Conservation (phyloP, 2,888 invertebrate genomes). For the Erebia aethiops region DNA sequence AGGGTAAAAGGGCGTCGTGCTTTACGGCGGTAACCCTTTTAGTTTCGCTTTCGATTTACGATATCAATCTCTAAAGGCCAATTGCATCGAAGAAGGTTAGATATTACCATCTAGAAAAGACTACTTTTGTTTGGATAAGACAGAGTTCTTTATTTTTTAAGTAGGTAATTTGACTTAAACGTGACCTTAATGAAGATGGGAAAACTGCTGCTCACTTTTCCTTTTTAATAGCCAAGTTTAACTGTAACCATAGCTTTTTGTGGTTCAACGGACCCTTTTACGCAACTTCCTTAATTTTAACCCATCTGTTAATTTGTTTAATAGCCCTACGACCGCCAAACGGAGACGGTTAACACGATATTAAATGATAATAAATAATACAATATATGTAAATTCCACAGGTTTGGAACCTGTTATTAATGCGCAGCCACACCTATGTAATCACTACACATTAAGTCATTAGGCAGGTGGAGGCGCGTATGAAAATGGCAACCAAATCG, state of each 20-base stretch:
- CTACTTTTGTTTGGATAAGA: no score
- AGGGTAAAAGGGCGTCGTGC: constrained; percentile 6
- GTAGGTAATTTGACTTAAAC: no score
- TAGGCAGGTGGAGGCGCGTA: constrained; percentile 31
- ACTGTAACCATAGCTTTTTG: no score
- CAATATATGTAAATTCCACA: constrained; percentile 25
- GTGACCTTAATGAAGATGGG: no score
- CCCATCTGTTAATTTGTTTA: constrained; percentile 19
- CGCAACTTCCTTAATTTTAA: constrained; percentile 18
- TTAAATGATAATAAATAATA: constrained; percentile 35
- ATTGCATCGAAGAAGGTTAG: neutral
- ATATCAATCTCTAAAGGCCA: neutral
- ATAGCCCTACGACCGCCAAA: constrained; percentile 22
- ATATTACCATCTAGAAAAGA: no score
- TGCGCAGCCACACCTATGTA: constrained; percentile 29
- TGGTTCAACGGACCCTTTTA: constrained; percentile 1
- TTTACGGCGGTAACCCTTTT: constrained; percentile 24
- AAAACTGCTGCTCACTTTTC: no score
- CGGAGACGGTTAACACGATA: constrained; percentile 16
- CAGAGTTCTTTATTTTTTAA: no score
- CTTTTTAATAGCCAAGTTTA: no score
- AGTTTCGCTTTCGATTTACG: constrained; percentile 21
- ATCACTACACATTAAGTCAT: constrained; percentile 35
- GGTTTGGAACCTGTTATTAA: constrained; percentile 32
- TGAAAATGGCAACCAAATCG: constrained; percentile 23